These are phyloP conservation scores for Gymnorhina tibicen DNA, from an alignment of 2,113 vertebrate species.

Conservation along the genomic window DNA sequence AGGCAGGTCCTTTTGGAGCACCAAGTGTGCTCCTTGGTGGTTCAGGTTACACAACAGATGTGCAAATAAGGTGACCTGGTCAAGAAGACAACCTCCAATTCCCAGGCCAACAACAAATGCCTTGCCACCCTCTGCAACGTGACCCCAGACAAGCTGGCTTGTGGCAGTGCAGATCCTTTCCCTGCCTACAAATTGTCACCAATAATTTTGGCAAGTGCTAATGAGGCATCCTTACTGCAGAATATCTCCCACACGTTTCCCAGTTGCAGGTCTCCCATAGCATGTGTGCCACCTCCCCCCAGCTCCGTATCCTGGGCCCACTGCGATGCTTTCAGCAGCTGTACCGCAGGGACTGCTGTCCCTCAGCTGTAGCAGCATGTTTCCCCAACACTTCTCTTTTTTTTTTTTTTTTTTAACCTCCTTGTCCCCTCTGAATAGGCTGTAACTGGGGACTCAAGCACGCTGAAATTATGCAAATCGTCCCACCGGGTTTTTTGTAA, in stretches of 20 bases:
- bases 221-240: neutral
- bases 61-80: neutral
- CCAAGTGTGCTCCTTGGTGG: neutral
- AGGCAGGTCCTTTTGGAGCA: neutral
- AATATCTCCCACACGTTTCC: fast-evolving
- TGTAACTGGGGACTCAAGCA: neutral
- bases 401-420: neutral
- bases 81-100: neutral
- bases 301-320: fast-evolving
- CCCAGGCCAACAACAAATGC: neutral
- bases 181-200: neutral
- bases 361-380: neutral
- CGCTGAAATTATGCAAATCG: conserved; percentile 7
- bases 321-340: neutral
- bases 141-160: neutral
- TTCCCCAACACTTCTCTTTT: neutral
- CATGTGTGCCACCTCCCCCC: neutral
- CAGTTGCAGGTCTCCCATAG: neutral
- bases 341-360: neutral
- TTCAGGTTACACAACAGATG: neutral
- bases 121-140: neutral
- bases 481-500: conserved; percentile 21
- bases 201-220: neutral
- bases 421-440: neutral
- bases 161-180: neutral